Base-by-base conservation (phyloP, 2,888 invertebrate species). In the Hyles lineata region DNA sequence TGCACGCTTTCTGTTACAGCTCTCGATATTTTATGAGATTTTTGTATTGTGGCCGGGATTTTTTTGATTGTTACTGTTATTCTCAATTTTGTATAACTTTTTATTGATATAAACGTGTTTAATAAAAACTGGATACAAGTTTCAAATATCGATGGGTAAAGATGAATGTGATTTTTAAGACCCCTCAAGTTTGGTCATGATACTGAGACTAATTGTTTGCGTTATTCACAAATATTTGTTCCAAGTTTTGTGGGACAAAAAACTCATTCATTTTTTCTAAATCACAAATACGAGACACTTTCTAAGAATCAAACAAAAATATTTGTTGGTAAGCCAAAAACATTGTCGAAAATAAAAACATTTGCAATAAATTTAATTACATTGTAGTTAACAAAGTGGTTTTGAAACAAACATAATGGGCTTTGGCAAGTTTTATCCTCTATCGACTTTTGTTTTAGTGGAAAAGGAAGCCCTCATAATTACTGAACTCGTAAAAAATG, bases 401-500 rank as follows among this genome's bases (percentile, higher is more conserved):
- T 55, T 19, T 55, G 19, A 43, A 63, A 19, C 21, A 43, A 35
- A 21, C 19, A 21, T 21, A 21, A 63, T 35, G n/a, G 35, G 21
- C 63, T 63, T 63, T 35, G 7, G n/a, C n/a, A 21, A 32, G 8
- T 62, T 63, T 63, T 25, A 61, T 61, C 17, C 4, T 61, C 60
- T 63, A n/a, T 63, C 63, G n/a, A 63, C 63, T 63, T 35, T 63
- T 32, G 35, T 35, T 32, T 63, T 35, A 63, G 63, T 63, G 17
- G 29, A 25, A 61, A 63, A 35, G 19, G 32, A 35, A 32, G 63
- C 63, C 63, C 9, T 21, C 55, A 63, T 61, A 23, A 63, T 35
- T 35, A 35, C n/a, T n/a, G 3, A 32, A n/a, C 19, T 63, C 32
- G 9, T 35, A 21, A 63, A 63, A 63, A 35, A 32, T 35, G 35